Evolutionary conservation across 2,888 invertebrate species (phyloP).

Genomic region (Tigriopus californicus): DNA sequence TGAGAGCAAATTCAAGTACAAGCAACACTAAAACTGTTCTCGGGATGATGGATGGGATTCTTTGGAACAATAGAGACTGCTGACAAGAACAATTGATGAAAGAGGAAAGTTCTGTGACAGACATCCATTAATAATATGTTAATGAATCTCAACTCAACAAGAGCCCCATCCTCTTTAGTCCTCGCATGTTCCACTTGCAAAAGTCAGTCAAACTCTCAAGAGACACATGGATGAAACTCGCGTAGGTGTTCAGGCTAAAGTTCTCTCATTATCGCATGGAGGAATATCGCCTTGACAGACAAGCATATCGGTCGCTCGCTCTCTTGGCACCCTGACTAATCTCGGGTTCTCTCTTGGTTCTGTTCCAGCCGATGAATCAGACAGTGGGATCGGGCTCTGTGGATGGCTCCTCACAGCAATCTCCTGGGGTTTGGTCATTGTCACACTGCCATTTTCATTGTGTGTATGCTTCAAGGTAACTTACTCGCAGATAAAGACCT

Average conservation of each 20-base stretch:
- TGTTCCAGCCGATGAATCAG: slow-evolving; percentile 39
- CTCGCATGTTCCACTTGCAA: too few species aligned
- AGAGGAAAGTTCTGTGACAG: neutral
- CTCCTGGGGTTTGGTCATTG: slow-evolving; percentile 58
- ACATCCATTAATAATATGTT: too few species aligned
- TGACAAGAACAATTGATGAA: neutral
- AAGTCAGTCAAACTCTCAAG: too few species aligned
- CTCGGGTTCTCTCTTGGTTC: slow-evolving; percentile 14
- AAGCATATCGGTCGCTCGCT: too few species aligned
- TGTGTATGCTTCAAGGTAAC: slow-evolving; percentile 82
- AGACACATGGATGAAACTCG: too few species aligned
- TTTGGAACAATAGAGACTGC: neutral
- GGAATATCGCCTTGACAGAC: neutral
- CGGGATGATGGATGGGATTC: neutral
- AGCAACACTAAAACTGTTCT: too few species aligned
- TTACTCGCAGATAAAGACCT: neutral
- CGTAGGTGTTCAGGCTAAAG: too few species aligned
- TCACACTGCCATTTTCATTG: slow-evolving; percentile 78
- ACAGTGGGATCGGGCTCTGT: slow-evolving; percentile 47
- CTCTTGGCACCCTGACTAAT: neutral
- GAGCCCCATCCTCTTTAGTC: neutral
- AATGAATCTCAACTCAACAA: neutral
- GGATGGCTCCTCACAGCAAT: slow-evolving; percentile 60
- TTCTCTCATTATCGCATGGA: neutral
- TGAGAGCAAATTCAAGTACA: too few species aligned